Base-by-base conservation (phyloP, 1,140 invertebrate species). In the Charaxes varanes region DNA sequence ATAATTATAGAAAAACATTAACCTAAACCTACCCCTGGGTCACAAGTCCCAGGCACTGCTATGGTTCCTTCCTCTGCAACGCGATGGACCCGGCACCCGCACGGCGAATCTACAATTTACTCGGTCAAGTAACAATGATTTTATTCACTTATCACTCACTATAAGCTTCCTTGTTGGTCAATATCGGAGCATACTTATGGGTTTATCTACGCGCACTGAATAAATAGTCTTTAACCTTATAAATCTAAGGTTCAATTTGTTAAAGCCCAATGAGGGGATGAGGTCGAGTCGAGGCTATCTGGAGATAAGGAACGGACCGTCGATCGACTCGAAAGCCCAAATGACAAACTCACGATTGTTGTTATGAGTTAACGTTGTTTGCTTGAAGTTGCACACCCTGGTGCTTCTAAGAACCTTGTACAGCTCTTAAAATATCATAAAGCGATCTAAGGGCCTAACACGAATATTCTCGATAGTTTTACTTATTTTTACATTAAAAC, bases 261-360 rank as follows among this genome's bases (percentile, higher is more conserved):
- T 21, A 4, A 32, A 44, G 3, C 28, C 26, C 11, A 26, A 10
- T 27, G 28, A 28, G 37, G 42, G 44, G 41, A 63, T 69, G 63
- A 73, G 72, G 72, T 80, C 72, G 76, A 66, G 72, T 80, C 72
- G 76, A 66, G 76, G 72, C 53, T 79, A 72, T 74, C 72, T 57
- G 30, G 41, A 53, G 76, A 80, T 80, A 72, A 69, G 57, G 35
- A 35, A 14, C 50, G 51, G 63, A 61, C 59, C 53, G 66, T 45
- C 58, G n/a, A n/a, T n/a, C n/a, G 58, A 54, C 57, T 68, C 67
- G 56, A 61, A 56, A 64, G 63, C 57, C 64, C 51, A 56, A 57
- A 54, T 47, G 49, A 62, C 55, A 63, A 60, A 59, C 53, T 59
- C 49, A 62, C 44, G 50, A 49, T 51, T 56, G 35, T 62, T 53